These are phyloP conservation scores for Chaetodon trifascialis DNA, from an alignment of 2,113 vertebrate species.

Conservation along the genomic window DNA sequence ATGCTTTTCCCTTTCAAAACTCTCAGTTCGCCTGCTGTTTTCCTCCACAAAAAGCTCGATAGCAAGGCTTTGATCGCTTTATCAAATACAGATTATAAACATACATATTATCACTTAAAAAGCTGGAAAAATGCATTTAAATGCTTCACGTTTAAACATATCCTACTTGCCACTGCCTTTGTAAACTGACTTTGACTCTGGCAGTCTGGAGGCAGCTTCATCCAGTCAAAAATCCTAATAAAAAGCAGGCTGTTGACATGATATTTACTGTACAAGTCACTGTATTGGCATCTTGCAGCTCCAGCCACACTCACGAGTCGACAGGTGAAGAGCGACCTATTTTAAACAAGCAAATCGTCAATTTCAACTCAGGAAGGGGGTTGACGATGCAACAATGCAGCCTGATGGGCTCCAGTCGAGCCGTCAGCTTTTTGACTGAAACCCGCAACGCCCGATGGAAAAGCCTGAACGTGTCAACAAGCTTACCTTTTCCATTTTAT, in stretches of 20 bases:
- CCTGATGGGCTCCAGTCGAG: conserved; percentile 54
- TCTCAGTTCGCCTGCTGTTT: background rate
- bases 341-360: conserved; percentile 15
- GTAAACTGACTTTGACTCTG: conserved; percentile 34
- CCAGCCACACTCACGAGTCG: conserved; percentile 28
- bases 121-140: background rate
- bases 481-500: conserved; percentile 72
- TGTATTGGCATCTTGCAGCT: conserved; percentile 27
- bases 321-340: conserved; percentile 61
- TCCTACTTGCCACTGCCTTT: background rate
- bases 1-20: conserved; percentile 19
- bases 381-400: conserved; percentile 68
- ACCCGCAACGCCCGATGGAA: conserved; percentile 67
- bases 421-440: conserved; percentile 34
- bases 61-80: conserved; percentile 37
- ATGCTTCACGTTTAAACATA: background rate
- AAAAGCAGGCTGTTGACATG: conserved; percentile 33
- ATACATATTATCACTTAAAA: background rate
- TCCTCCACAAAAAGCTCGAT: background rate
- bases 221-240: conserved; percentile 15
- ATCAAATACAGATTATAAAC: conserved; percentile 16
- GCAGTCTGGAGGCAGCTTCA: conserved; percentile 27
- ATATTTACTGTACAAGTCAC: conserved; percentile 44
- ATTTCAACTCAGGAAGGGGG: conserved; percentile 38
- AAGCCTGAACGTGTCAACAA: conserved; percentile 41